A percentile compares a stretch with the other conserved stretches of the same genome.
phyloP scores from a whole-genome alignment of 2,797 vertebrate species.

The Cichlasoma orientale region DNA sequence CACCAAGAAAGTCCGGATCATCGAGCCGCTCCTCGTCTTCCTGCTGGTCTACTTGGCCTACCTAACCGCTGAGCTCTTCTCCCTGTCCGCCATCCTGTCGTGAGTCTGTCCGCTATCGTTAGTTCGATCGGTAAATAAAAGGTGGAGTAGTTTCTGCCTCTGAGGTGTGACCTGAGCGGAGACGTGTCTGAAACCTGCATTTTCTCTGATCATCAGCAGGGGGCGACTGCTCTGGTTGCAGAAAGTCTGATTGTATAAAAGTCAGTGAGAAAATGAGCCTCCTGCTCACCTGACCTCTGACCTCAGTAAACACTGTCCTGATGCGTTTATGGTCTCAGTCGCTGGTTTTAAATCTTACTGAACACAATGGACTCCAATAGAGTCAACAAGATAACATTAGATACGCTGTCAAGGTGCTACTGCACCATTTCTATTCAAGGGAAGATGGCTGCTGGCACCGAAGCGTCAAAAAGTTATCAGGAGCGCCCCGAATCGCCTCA shows the following conservation, averaged over 20 bases:
- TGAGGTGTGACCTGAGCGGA: not conserved
- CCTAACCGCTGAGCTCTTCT: slow-evolving; percentile 94
- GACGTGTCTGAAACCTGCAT: not conserved
- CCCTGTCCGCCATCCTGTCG: slow-evolving; percentile 93
- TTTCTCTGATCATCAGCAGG: not conserved
- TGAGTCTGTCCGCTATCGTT: slow-evolving; percentile 76
- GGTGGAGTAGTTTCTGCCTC: not conserved
- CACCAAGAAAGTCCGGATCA: slow-evolving; percentile 95
- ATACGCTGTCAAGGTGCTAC: no score
- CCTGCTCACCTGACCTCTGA: not conserved
- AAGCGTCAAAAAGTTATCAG: no score
- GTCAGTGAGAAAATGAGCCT: not conserved
- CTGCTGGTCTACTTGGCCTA: slow-evolving; percentile 94
- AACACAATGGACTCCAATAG: no score
- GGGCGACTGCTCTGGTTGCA: not conserved
- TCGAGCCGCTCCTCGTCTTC: slow-evolving; percentile 94
- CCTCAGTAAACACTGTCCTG: not conserved
- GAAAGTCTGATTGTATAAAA: not conserved
- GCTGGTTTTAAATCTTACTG: no score
- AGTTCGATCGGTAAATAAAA: accelerated
- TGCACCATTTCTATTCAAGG: no score
- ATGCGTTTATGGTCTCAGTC: no score
- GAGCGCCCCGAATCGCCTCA: no score
- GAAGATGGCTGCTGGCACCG: no score
- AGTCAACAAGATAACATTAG: no score